Conservation (phyloP, 2,888 invertebrate species). For the Lithophane semibrunnea region DNA sequence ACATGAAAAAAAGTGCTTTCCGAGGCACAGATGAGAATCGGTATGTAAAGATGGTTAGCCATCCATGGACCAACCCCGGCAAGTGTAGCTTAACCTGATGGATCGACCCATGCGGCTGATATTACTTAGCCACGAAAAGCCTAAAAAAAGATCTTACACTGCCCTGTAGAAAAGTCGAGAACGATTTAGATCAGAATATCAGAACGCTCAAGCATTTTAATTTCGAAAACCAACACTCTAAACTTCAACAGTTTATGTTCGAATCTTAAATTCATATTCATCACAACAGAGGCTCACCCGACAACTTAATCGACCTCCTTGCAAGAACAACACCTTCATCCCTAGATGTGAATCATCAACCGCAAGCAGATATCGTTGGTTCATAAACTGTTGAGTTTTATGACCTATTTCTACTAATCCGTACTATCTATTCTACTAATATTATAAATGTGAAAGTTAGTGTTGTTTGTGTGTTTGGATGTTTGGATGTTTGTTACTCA, state of each 20-base stretch:
- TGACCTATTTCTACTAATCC: constrained; percentile 46
- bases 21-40: no score
- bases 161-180: neutral
- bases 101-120: no score
- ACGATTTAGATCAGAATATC: neutral
- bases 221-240: constrained; percentile 13
- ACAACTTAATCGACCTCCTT: constrained; percentile 15
- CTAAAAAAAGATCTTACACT: no score
- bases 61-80: no score
- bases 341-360: constrained; percentile 51
- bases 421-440: neutral
- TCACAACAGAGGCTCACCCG: constrained; percentile 23
- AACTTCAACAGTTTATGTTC: constrained; percentile 30
- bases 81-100: no score
- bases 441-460: no score
- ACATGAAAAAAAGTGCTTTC: no score
- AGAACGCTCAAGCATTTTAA: constrained; percentile 7
- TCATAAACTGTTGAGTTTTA: constrained; percentile 58
- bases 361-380: constrained; percentile 32
- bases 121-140: no score
- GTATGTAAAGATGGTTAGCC: no score
- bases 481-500: no score
- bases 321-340: constrained; percentile 38
- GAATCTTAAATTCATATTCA: constrained; percentile 45
- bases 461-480: no score